phyloP scores from a whole-genome alignment of 37 sponge, comb jelly and placozoan genomes.

The Ianthella basta region DNA sequence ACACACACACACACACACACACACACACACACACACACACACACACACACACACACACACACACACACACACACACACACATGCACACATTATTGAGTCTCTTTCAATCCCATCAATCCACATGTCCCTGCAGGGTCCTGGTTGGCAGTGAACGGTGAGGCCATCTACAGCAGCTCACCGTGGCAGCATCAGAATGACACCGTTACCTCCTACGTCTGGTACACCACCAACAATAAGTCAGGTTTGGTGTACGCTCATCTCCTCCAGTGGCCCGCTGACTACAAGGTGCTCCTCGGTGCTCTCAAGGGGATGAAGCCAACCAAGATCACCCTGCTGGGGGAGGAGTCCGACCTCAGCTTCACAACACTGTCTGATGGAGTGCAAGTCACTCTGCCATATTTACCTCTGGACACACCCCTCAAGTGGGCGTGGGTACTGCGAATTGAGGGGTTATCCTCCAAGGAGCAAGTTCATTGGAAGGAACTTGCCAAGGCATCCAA shows the following conservation, averaged over 20 bases:
- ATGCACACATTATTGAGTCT: conserved; percentile 15
- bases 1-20: not conserved
- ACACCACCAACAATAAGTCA: not conserved
- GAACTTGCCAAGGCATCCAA: too few species aligned
- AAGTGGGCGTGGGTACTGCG: conserved; percentile 71
- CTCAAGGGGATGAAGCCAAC: conserved; percentile 27
- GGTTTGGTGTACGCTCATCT: conserved; percentile 38
- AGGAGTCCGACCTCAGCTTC: not conserved
- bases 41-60: not conserved
- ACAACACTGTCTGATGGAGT: not conserved
- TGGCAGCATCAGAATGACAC: conserved; percentile 77
- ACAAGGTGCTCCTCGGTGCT: conserved; percentile 35
- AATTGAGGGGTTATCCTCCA: too few species aligned
- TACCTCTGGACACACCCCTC: conserved; percentile 58
- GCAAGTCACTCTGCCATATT: conserved; percentile 43
- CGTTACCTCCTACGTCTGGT: conserved; percentile 48
- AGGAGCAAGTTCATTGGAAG: too few species aligned
- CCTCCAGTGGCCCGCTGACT: conserved; percentile 44
- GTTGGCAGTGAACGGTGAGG: conserved; percentile 73
- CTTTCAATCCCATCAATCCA: not conserved
- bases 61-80: not conserved
- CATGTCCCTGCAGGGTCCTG: conserved; percentile 27
- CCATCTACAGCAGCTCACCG: conserved; percentile 62
- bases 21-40: not conserved
- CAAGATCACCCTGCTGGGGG: conserved; percentile 45